A percentile compares a stretch with the other conserved stretches of the same genome.
Conservation (phyloP, 2,797 vertebrate species). For the Limnodromus scolopaceus region DNA sequence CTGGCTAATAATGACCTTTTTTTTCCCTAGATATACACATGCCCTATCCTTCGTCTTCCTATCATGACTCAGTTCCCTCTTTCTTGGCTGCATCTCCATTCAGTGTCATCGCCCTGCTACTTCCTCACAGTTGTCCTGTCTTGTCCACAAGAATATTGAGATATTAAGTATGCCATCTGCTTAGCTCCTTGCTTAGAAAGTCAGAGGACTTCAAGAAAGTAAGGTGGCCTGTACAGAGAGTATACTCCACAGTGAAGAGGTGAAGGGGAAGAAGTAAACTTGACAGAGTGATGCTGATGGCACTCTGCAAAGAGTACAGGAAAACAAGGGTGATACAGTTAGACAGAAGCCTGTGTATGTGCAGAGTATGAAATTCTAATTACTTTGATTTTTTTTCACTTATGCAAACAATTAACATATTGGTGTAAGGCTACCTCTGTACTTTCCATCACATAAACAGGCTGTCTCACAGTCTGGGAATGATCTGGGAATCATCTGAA, state of each 20-base stretch:
- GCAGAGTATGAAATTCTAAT: neutral
- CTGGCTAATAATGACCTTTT: neutral
- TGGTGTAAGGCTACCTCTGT: slow-evolving; percentile 38
- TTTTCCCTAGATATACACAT: neutral
- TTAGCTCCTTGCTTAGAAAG: neutral
- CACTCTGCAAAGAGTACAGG: neutral
- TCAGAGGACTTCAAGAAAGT: neutral
- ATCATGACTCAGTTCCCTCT: neutral
- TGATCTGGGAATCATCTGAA: slow-evolving; percentile 69
- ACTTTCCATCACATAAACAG: slow-evolving; percentile 59
- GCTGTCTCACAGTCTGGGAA: slow-evolving; percentile 73
- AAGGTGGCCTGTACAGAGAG: neutral
- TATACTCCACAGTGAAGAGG: neutral
- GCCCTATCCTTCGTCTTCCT: neutral
- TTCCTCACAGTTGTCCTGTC: neutral
- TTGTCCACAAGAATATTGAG: neutral
- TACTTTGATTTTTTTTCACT: slow-evolving; percentile 13
- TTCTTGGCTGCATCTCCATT: neutral
- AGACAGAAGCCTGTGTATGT: neutral
- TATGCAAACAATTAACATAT: slow-evolving; percentile 36
- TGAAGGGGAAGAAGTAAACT: neutral
- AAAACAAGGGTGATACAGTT: neutral
- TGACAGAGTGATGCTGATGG: neutral
- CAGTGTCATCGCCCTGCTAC: neutral
- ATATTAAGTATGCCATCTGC: neutral